These are phyloP conservation scores for Cynopterus brachyotis DNA, from an alignment of 2,113 vertebrate genomes.

Conservation along the genomic window DNA sequence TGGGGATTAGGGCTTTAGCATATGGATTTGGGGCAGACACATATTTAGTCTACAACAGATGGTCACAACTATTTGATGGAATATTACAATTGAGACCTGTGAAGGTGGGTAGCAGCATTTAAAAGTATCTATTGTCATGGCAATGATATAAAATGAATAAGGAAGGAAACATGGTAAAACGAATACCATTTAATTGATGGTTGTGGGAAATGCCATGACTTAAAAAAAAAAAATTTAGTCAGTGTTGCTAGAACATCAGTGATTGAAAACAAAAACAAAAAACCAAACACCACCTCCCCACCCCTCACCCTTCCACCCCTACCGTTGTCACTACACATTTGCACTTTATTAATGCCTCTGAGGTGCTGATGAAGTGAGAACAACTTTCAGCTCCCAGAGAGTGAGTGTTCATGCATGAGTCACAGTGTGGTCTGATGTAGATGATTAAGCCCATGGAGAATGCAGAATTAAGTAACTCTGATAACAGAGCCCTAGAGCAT, in stretches of 20 bases:
- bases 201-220: neutral
- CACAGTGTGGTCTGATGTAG: neutral
- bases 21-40: neutral
- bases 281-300: neutral
- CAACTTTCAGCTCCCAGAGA: neutral
- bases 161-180: neutral
- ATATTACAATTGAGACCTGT: neutral
- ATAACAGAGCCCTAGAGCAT: neutral
- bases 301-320: neutral
- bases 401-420: neutral
- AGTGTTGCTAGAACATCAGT: neutral
- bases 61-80: neutral
- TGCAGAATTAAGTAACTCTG: constrained; percentile 55
- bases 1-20: neutral
- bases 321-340: neutral
- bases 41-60: neutral
- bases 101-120: neutral
- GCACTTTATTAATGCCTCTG: constrained; percentile 11
- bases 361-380: constrained; percentile 31
- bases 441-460: neutral
- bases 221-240: neutral
- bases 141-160: neutral
- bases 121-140: neutral
- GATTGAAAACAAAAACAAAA: neutral
- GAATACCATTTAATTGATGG: neutral